A percentile compares a stretch with the other conserved stretches of the same genome.
Conservation (phyloP, 1,140 invertebrate species). For the Drosophila watanabei region DNA sequence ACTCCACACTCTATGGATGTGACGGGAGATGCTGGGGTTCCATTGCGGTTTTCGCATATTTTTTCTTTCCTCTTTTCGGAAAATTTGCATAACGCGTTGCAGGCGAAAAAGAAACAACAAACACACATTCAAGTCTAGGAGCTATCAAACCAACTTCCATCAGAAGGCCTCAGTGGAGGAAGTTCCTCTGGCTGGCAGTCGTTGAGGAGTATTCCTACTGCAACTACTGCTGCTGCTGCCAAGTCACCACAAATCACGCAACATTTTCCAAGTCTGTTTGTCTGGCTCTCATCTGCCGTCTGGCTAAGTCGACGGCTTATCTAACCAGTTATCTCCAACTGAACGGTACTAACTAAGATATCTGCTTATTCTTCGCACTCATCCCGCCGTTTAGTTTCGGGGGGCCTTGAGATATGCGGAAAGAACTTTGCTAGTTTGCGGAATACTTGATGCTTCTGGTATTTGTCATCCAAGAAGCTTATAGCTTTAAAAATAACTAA, state of each 20-base stretch:
- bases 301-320: conserved; percentile 38
- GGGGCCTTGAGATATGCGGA: conserved; percentile 30
- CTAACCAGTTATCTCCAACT: conserved; percentile 51
- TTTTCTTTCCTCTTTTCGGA: conserved; percentile 26
- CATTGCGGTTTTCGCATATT: conserved; percentile 48
- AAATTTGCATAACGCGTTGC: conserved; percentile 78
- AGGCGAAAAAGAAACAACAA: conserved; percentile 39
- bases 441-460: conserved; percentile 9
- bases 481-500: not conserved
- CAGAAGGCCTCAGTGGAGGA: conserved; percentile 18
- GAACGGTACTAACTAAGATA: conserved; percentile 52
- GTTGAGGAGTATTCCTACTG: conserved; percentile 19
- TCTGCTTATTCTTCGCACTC: conserved; percentile 19
- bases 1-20: not conserved
- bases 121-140: conserved; percentile 24
- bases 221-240: conserved; percentile 13
- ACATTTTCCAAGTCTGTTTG: conserved; percentile 45
- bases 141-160: conserved; percentile 45
- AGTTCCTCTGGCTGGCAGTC: conserved; percentile 21
- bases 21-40: conserved; percentile 4
- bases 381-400: conserved; percentile 1
- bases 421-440: not conserved
- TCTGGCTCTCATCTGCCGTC: conserved; percentile 38
- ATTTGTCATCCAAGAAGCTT: not conserved
- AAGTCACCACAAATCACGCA: conserved; percentile 61